Percentiles rank a stretch among this genome's conserved stretches.
These are phyloP conservation scores for Vireo altiloquus DNA, from an alignment of 2,113 vertebrate genomes.

Conservation along the genomic window DNA sequence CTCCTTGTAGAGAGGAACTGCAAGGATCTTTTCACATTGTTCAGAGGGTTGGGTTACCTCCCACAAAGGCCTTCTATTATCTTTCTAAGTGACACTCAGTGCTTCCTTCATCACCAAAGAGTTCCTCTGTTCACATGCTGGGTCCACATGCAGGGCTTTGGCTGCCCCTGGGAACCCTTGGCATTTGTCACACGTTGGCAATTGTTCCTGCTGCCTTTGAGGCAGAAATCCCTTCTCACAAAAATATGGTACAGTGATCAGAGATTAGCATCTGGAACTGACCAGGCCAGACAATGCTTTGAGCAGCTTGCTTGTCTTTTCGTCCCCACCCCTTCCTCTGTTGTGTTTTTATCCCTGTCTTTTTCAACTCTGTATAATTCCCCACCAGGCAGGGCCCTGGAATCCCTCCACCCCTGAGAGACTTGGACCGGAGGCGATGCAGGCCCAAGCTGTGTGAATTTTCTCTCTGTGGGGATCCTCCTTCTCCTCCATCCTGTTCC, in stretches of 20 bases:
- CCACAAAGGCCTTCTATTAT: neutral
- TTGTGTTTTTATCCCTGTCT: conserved; percentile 25
- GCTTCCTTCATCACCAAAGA: conserved; percentile 23
- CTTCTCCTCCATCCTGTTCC: neutral
- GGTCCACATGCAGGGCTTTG: conserved; percentile 17
- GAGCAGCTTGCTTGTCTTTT: neutral
- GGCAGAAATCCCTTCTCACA: conserved; percentile 38
- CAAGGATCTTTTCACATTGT: neutral
- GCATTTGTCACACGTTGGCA: neutral
- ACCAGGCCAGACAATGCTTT: conserved; percentile 35
- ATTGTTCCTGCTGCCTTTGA: conserved; percentile 30
- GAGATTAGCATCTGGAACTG: conserved; percentile 52
- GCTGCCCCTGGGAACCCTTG: neutral
- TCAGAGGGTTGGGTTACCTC: conserved; percentile 3
- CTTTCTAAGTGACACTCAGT: neutral
- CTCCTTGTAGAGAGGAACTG: neutral
- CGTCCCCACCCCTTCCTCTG: neutral
- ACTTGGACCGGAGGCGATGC: neutral
- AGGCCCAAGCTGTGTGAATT: neutral
- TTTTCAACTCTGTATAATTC: neutral
- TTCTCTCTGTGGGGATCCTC: neutral
- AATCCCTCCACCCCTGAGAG: neutral
- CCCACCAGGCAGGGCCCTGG: neutral
- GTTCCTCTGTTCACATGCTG: neutral
- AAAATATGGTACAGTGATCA: conserved; percentile 18